These are phyloP conservation scores for Sebastes melanostomus DNA, from an alignment of 2,797 vertebrate genomes.

Conservation along the genomic window DNA sequence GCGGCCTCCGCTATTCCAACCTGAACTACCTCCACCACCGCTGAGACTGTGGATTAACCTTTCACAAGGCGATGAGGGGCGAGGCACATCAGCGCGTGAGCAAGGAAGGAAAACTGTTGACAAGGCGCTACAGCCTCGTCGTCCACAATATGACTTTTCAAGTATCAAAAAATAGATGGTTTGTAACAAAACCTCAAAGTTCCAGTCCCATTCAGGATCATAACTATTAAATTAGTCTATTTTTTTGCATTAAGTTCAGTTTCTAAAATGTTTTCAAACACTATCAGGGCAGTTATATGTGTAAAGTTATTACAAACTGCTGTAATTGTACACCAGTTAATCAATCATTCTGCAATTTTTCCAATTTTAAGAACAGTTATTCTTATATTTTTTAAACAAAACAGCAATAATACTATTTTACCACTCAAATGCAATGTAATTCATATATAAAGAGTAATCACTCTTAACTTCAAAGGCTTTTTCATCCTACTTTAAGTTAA, in stretches of 20 bases:
- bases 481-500: background rate
- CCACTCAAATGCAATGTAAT: background rate
- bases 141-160: slow-evolving; percentile 49
- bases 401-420: background rate
- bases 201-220: background rate
- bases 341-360: background rate
- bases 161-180: background rate
- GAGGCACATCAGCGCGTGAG: background rate
- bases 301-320: too few species aligned
- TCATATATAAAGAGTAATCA: too few species aligned
- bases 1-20: slow-evolving; percentile 27
- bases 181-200: background rate
- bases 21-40: slow-evolving; percentile 37
- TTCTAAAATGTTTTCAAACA: background rate
- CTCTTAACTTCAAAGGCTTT: background rate
- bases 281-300: background rate
- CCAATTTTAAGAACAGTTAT: too few species aligned
- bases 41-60: slow-evolving; percentile 12
- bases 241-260: background rate
- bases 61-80: background rate
- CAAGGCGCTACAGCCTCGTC: background rate
- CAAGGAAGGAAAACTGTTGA: background rate
- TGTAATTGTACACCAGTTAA: background rate
- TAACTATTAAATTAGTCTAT: background rate
- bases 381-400: background rate